A percentile compares a stretch with the other conserved stretches of the same genome.
phyloP scores from a whole-genome alignment of 2,888 invertebrate species.

The Pollenia angustigena region DNA sequence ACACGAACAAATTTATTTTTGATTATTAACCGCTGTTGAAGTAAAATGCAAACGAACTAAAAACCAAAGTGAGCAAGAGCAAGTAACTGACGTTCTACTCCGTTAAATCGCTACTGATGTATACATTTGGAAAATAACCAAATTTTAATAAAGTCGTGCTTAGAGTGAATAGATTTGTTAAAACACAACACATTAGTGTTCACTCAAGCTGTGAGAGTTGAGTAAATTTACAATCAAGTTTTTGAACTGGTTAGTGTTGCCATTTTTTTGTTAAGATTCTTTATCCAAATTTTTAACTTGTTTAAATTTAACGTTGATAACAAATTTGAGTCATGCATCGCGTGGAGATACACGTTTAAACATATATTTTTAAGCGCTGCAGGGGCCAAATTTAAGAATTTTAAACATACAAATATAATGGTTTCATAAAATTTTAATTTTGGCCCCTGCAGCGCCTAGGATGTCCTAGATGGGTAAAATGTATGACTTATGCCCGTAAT shows the following conservation, averaged over 20 bases:
- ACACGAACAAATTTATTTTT: constrained; percentile 21
- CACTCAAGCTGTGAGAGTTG: constrained; percentile 30
- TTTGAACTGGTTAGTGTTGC: neutral
- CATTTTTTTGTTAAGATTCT: neutral
- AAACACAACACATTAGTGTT: neutral
- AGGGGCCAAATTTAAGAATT: too few relatives aligned
- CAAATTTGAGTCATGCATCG: neutral
- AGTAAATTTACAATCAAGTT: neutral
- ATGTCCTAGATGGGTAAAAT: too few relatives aligned
- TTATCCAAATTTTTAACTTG: neutral
- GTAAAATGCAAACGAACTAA: constrained; percentile 44
- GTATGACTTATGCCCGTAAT: too few relatives aligned
- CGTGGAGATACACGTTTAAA: too few relatives aligned
- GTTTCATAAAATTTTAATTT: too few relatives aligned
- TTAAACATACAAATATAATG: too few relatives aligned
- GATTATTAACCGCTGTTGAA: neutral
- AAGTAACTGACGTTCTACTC: constrained; percentile 71
- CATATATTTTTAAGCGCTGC: too few relatives aligned
- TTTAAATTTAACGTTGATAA: neutral
- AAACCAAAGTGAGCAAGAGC: constrained; percentile 53
- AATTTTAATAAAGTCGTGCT: constrained; percentile 38
- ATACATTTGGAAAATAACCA: constrained; percentile 49
- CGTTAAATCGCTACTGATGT: constrained; percentile 61
- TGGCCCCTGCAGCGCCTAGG: too few relatives aligned
- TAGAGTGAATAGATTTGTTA: constrained; percentile 10